Evolutionary conservation across 2,113 vertebrate species (phyloP).

Genomic region (Gopherus evgoodei): DNA sequence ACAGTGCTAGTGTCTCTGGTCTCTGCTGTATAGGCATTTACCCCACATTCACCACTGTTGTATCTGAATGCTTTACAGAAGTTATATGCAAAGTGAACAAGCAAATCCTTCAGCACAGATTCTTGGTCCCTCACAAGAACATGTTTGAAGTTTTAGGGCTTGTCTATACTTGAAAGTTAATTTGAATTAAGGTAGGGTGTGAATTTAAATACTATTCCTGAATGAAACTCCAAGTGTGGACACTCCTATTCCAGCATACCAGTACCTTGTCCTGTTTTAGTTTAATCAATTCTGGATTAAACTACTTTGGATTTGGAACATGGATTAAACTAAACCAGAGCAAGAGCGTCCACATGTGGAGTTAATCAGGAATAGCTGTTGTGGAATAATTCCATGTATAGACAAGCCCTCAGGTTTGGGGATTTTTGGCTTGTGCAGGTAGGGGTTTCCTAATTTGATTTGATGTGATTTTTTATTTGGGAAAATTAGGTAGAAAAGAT

Average conservation of each 20-base stretch:
- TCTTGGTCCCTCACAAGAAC: background rate
- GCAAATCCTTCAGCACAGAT: background rate
- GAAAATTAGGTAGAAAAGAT: background rate
- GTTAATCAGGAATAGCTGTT: background rate
- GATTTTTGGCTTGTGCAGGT: background rate
- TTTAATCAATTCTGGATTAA: background rate
- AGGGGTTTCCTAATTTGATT: background rate
- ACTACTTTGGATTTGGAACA: background rate
- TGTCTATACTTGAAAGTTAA: background rate
- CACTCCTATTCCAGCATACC: background rate
- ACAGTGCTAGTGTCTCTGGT: background rate
- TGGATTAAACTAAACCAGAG: background rate
- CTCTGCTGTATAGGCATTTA: background rate
- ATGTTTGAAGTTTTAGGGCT: background rate
- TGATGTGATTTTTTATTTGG: background rate
- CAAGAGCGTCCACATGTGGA: background rate
- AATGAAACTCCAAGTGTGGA: background rate
- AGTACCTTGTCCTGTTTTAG: background rate
- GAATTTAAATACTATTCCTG: background rate
- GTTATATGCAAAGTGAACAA: background rate
- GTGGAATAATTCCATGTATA: background rate
- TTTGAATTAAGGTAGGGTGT: background rate
- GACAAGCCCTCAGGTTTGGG: background rate
- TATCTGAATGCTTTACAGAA: background rate
- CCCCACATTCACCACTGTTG: background rate